A percentile compares a stretch with the other conserved stretches of the same genome.
Evolutionary conservation across 2,113 vertebrate species (phyloP).

Genomic region (Irena cyanogastra): DNA sequence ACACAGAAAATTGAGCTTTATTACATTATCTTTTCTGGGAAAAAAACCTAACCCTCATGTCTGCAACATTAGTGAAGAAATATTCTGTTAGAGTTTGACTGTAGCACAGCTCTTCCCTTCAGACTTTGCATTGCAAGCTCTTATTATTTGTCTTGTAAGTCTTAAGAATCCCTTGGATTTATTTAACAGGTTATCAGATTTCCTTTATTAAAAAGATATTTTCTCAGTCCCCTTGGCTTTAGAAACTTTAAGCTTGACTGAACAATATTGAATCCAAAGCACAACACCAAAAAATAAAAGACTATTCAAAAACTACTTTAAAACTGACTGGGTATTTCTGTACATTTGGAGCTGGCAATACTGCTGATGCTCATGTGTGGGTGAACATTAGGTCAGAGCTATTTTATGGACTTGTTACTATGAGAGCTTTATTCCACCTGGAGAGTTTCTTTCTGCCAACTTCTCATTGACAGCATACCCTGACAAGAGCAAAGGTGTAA

Average conservation of each 20-base stretch:
- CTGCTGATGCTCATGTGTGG: neutral
- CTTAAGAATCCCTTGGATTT: neutral
- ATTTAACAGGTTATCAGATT: neutral
- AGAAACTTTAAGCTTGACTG: neutral
- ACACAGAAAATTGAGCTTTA: neutral
- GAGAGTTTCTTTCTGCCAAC: neutral
- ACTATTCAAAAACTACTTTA: neutral
- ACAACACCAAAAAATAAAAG: neutral
- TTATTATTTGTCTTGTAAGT: neutral
- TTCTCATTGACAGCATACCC: neutral
- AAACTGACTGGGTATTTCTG: neutral
- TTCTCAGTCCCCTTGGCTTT: neutral
- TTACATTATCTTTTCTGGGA: neutral
- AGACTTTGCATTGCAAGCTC: neutral
- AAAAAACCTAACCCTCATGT: accelerated
- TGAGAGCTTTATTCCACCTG: neutral
- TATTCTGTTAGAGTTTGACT: neutral
- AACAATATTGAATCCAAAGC: neutral
- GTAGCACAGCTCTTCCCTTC: neutral
- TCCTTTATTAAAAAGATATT: neutral
- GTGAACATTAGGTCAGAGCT: neutral
- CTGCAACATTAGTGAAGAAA: neutral
- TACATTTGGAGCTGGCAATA: neutral
- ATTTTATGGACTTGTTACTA: neutral
- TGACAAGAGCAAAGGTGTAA: neutral